Conservation (phyloP, 37 sponge, comb jelly and placozoan genomes). For the Cliona cf. orientalis region DNA sequence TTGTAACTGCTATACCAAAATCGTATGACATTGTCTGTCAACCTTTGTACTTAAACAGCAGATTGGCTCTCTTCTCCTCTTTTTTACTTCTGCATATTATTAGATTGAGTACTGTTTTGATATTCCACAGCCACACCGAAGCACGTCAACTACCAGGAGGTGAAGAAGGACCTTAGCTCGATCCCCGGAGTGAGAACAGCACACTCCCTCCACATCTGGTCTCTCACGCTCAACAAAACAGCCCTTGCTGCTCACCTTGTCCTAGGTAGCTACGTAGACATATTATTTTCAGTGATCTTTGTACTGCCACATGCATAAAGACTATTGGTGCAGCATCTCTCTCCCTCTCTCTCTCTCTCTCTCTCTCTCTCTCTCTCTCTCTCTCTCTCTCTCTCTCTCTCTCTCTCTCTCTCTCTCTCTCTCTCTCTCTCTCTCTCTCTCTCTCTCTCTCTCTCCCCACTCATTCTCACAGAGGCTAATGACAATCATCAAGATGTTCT, state of each 20-base stretch:
- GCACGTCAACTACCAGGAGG: slow-evolving; percentile 52
- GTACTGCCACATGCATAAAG: no score
- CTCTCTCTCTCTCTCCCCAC: slow-evolving; percentile 18
- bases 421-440: slow-evolving; percentile 38
- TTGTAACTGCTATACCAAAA: no score
- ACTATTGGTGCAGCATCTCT: no score
- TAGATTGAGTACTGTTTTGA: not conserved
- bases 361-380: slow-evolving; percentile 10
- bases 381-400: slow-evolving; percentile 25
- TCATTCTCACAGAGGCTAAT: slow-evolving; percentile 23
- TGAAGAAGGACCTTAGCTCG: slow-evolving; percentile 24
- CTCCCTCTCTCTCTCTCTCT: not conserved
- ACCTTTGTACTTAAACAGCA: no score
- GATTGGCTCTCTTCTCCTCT: no score
- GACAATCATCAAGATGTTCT: slow-evolving; percentile 37
- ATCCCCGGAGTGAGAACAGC: slow-evolving; percentile 52
- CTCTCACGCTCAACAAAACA: slow-evolving; percentile 54
- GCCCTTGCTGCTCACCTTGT: slow-evolving; percentile 67
- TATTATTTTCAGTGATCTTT: not conserved
- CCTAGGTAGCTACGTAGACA: slow-evolving; percentile 19
- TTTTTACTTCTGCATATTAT: no score
- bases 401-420: slow-evolving; percentile 26
- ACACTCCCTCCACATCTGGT: slow-evolving; percentile 70
- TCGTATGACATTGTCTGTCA: no score
- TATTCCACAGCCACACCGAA: slow-evolving; percentile 30